Conservation (phyloP, 2,797 vertebrate genomes). For the Sciurus vulgaris region DNA sequence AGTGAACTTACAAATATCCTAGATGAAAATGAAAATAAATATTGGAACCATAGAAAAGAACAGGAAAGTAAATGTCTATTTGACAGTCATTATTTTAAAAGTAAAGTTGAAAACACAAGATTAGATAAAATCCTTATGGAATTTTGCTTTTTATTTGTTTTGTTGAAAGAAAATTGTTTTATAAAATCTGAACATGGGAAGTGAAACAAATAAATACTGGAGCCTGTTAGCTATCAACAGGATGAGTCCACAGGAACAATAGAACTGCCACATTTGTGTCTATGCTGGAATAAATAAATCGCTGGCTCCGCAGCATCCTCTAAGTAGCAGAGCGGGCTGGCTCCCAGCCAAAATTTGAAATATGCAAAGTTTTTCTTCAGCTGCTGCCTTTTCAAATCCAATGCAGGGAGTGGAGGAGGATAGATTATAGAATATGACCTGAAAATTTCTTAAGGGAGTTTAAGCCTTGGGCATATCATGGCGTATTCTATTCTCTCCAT, state of each 20-base stretch:
- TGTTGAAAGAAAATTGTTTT: conserved; percentile 43
- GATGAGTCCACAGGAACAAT: background rate
- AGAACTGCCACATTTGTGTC: background rate
- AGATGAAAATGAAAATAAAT: background rate
- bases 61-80: background rate
- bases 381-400: conserved; percentile 53
- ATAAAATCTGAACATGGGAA: conserved; percentile 7
- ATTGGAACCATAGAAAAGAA: background rate
- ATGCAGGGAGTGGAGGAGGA: background rate
- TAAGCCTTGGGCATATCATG: background rate
- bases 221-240: background rate
- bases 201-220: conserved; percentile 21
- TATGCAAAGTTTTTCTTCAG: conserved; percentile 55
- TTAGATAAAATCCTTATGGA: background rate
- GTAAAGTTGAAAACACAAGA: background rate
- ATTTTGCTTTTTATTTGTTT: background rate
- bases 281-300: conserved; percentile 49
- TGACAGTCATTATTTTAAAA: background rate
- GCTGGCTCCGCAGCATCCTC: conserved; percentile 61
- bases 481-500: conserved; percentile 26
- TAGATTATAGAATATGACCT: background rate
- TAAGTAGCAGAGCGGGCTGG: conserved; percentile 47
- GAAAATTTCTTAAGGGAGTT: background rate
- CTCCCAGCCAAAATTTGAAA: conserved; percentile 61
- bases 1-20: background rate